Percentiles rank a stretch among this genome's conserved stretches.
These are phyloP conservation scores for Pteropus alecto DNA, from an alignment of 2,113 vertebrate species.

Conservation along the genomic window DNA sequence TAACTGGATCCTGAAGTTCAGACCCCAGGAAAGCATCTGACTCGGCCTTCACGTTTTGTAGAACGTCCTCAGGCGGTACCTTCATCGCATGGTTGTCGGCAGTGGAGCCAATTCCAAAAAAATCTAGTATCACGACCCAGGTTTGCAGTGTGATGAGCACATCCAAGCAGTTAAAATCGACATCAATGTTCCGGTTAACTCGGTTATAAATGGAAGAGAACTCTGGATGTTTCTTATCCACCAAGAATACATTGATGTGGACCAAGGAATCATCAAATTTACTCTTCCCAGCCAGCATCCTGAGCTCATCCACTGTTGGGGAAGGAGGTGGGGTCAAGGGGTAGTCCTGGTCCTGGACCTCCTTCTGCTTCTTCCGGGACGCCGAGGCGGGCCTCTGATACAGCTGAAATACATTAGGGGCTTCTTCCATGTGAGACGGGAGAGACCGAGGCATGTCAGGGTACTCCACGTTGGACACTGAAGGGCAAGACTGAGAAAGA, in stretches of 20 bases:
- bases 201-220: constrained; percentile 89
- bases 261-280: constrained; percentile 97
- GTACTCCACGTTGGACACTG: constrained; percentile 88
- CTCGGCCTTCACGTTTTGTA: constrained; percentile 79
- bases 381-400: constrained; percentile 93
- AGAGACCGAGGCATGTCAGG: constrained; percentile 98
- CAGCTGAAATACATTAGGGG: constrained; percentile 96
- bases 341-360: constrained; percentile 86
- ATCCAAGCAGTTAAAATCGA: constrained; percentile 98
- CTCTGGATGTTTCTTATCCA: constrained; percentile 96
- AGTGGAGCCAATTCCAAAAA: constrained; percentile 98
- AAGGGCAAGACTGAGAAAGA: constrained; percentile 96
- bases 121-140: constrained; percentile 98
- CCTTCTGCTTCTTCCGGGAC: constrained; percentile 86
- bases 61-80: constrained; percentile 78
- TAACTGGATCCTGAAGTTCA: constrained; percentile 85
- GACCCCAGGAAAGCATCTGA: constrained; percentile 60
- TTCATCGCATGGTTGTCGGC: constrained; percentile 95
- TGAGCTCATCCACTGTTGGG: constrained; percentile 84
- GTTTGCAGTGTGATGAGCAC: constrained; percentile 97
- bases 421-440: constrained; percentile 97
- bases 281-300: constrained; percentile 76
- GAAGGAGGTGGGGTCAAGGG: constrained; percentile 97
- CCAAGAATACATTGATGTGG: constrained; percentile 94
- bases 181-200: constrained; percentile 91